These are phyloP conservation scores for Drosophila kikkawai DNA, from an alignment of 1,140 invertebrate species.

Conservation along the genomic window DNA sequence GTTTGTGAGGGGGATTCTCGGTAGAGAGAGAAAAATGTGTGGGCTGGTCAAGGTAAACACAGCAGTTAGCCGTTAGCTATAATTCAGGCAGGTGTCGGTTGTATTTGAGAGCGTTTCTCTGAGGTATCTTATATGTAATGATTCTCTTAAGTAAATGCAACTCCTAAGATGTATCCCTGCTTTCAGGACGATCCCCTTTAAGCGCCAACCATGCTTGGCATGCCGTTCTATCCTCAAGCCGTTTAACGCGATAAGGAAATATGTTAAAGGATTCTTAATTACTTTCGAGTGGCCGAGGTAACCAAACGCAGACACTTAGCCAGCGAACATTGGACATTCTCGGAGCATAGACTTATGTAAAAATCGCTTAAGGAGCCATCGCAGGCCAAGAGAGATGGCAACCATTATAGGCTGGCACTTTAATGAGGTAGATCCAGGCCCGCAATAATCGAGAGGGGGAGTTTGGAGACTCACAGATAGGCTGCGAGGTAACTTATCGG, in stretches of 20 bases:
- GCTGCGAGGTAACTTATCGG: constrained; percentile 35
- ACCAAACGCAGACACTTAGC: constrained; percentile 34
- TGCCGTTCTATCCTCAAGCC: constrained; percentile 51
- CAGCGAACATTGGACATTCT: constrained; percentile 24
- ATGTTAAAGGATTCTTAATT: constrained; percentile 82
- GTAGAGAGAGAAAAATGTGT: constrained; percentile 30
- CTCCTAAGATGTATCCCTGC: not conserved
- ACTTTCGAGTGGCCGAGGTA: constrained; percentile 73
- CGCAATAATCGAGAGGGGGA: constrained; percentile 40
- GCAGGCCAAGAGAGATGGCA: constrained; percentile 25
- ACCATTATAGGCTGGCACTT: constrained; percentile 38
- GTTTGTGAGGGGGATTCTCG: constrained; percentile 53
- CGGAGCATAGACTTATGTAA: constrained; percentile 56
- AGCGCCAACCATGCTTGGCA: constrained; percentile 36
- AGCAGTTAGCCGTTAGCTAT: constrained; percentile 40
- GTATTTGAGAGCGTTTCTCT: not conserved
- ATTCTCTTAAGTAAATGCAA: not conserved
- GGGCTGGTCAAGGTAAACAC: constrained; percentile 53
- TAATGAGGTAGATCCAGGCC: constrained; percentile 56
- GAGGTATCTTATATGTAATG: not conserved
- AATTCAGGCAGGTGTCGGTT: constrained; percentile 35
- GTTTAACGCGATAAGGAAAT: constrained; percentile 75
- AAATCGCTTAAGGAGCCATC: constrained; percentile 35
- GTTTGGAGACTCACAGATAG: constrained; percentile 23
- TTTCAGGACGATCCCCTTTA: constrained; percentile 7